A percentile compares a stretch with the other conserved stretches of the same genome.
Evolutionary conservation across 2,888 invertebrate species (phyloP).

Genomic region (Oscheius sp.): DNA sequence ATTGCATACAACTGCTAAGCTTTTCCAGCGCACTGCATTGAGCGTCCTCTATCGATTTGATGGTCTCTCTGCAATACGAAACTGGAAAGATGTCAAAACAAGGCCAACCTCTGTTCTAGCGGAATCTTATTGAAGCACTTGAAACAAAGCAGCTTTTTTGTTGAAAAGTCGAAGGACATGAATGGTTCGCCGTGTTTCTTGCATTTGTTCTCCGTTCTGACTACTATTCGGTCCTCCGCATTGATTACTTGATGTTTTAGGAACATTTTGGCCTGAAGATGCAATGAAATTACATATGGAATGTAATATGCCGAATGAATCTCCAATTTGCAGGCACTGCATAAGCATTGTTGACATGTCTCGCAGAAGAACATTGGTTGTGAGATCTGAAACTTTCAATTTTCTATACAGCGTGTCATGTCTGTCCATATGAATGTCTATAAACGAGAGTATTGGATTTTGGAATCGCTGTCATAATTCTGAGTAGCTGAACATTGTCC

Average conservation of each 20-base stretch:
- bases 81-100: not conserved
- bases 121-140: conserved; percentile 80
- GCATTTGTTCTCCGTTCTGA: conserved; percentile 76
- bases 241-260: conserved; percentile 82
- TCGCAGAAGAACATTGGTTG: conserved; percentile 84
- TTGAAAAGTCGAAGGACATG: conserved; percentile 82
- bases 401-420: not conserved
- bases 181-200: conserved; percentile 82
- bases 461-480: too few species aligned
- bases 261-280: conserved; percentile 81
- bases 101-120: conserved; percentile 9
- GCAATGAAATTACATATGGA: not conserved
- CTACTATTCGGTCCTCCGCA: conserved; percentile 77
- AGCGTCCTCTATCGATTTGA: conserved; percentile 22
- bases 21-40: conserved; percentile 22
- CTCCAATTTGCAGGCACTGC: conserved; percentile 81
- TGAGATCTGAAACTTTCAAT: conserved; percentile 62
- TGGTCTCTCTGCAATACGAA: conserved; percentile 6
- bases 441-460: too few species aligned
- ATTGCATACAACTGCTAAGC: conserved; percentile 9
- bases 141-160: conserved; percentile 82
- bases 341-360: conserved; percentile 84
- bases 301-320: conserved; percentile 78
- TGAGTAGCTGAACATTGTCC: too few species aligned
- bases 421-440: too few species aligned